These are phyloP conservation scores for Drosophila orosa DNA, from an alignment of 1,140 invertebrate genomes.

Conservation along the genomic window DNA sequence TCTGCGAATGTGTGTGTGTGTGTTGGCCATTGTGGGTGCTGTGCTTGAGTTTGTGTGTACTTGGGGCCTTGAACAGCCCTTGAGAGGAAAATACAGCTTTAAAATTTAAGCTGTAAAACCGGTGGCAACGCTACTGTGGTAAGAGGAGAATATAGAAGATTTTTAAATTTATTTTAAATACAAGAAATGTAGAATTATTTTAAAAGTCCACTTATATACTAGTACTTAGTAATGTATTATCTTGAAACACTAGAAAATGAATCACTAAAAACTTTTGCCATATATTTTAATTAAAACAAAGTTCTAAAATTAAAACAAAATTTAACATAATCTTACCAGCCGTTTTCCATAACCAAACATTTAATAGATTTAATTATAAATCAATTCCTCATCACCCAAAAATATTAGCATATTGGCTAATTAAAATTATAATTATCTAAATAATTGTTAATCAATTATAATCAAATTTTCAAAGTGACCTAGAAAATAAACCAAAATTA, in stretches of 20 bases:
- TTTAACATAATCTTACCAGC: too few species aligned
- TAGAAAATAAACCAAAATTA: not conserved
- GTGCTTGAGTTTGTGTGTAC: constrained; percentile 12
- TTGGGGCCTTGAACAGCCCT: constrained; percentile 29
- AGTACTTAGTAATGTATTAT: too few species aligned
- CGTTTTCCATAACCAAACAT: too few species aligned
- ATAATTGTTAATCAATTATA: constrained; percentile 7
- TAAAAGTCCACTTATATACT: not conserved
- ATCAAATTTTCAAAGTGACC: not conserved
- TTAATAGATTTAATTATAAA: too few species aligned
- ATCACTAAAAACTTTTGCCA: too few species aligned
- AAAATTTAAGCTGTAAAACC: constrained; percentile 42
- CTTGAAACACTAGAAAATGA: too few species aligned
- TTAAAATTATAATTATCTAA: too few species aligned
- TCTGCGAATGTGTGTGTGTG: constrained; percentile 36
- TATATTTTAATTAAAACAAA: too few species aligned
- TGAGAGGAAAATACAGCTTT: constrained; percentile 33
- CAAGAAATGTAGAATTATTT: not conserved
- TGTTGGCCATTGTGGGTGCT: constrained; percentile 50
- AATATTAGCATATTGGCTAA: too few species aligned
- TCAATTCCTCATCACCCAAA: too few species aligned
- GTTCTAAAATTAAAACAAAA: too few species aligned
- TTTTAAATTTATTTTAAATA: not conserved
- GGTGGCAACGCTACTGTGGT: not conserved
- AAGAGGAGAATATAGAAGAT: too few species aligned